Base-by-base conservation (phyloP, 2,797 vertebrate genomes). In the Alosa sapidissima region DNA sequence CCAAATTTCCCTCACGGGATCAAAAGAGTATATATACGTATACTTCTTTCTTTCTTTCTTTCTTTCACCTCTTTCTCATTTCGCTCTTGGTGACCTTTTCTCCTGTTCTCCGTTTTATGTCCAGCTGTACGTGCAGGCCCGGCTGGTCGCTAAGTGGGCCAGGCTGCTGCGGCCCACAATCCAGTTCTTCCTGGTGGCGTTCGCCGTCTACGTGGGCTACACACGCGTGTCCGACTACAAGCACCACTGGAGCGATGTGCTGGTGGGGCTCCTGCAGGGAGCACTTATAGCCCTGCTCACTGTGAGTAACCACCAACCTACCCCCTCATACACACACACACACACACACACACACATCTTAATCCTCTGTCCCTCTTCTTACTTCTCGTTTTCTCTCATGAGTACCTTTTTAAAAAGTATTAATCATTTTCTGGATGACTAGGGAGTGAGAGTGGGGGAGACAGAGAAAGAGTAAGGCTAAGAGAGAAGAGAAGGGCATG, bases 151-250 rank as follows among this genome's bases (percentile, higher is more conserved):
- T 82, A 96, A 97, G 87, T 98, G 97, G 97, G 97, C 97, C 0
- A 95, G 98, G 1, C 92, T 99, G 83, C 94, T 98, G 13, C 94
- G 98, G 9, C 98, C 98, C 58, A 98, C 97, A 0, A 93, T 98
- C 88, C 98, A 99, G 94, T 98, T 99, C 94, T 96, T 98, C 93
- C 94, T 99, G 90, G 87, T 99, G 84, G 87, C 95, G 16, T 98
- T 98, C 0, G 94, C 98, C 0, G 86, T 99, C 68, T 99, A 96
- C 0, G 98, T 99, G n/a, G 98, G 95, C 47, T 99, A 98, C 94
- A 98, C 97, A 0, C 94, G 98, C 0, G 96, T 99, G n/a, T 97
- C 97, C 0, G 98, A 99, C 94, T 96, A 97, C 93, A 98, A 98
- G 65, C 98, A 99, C 91, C 97, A 99, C 95, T 98, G 96, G 96